These are phyloP conservation scores for Psephotus haematonotus DNA, from an alignment of 2,113 vertebrate species.

Conservation along the genomic window DNA sequence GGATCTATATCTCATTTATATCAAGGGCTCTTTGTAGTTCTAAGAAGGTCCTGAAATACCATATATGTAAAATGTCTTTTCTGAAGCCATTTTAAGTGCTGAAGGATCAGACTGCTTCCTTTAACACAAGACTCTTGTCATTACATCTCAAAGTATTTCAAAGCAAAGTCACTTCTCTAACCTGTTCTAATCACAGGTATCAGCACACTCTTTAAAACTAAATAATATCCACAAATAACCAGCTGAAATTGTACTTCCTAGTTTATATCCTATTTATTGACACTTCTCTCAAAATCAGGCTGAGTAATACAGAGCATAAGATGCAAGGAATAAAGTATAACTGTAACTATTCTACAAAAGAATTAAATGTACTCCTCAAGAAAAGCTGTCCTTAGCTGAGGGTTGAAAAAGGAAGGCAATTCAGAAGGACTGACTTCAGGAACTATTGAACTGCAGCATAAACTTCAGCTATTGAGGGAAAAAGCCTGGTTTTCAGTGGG, in stretches of 20 bases:
- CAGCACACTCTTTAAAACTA: neutral
- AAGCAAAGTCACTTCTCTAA: neutral
- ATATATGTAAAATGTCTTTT: neutral
- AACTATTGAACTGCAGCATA: neutral
- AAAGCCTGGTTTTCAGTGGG: neutral
- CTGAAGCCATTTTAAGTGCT: neutral
- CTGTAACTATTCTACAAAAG: neutral
- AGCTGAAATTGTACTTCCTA: neutral
- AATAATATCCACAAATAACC: neutral
- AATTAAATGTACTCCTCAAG: neutral
- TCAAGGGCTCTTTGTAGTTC: neutral
- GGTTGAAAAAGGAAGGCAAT: neutral
- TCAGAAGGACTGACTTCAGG: neutral
- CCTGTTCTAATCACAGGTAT: neutral
- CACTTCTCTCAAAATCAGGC: neutral
- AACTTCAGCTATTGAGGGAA: neutral
- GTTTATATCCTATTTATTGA: neutral
- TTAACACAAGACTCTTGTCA: neutral
- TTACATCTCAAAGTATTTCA: neutral
- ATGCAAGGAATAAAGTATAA: neutral
- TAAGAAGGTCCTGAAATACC: neutral
- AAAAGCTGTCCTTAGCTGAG: neutral
- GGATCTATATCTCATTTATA: neutral
- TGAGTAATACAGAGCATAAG: neutral
- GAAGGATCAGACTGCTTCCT: neutral